Base-by-base conservation (phyloP, 2,113 vertebrate species). In the Salvelinus fontinalis region DNA sequence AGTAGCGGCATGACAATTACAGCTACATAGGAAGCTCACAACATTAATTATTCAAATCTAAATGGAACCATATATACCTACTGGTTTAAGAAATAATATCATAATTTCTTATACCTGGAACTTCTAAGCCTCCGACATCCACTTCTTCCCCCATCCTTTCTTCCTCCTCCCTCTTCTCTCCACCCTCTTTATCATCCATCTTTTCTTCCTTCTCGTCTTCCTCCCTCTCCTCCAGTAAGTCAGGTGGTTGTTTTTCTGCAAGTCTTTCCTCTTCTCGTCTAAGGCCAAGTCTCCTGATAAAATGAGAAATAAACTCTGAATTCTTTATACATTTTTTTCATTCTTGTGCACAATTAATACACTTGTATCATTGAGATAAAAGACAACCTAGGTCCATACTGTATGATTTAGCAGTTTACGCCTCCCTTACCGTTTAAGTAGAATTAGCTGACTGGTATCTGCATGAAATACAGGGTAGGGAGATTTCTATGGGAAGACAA, bases 91-190 rank as follows among this genome's bases (percentile, higher is more conserved):
- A 22, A 64, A 64, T 11, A 64, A 22, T 11, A 12, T 26, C 60
- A 54, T 54, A 18, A 54, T 34, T 1, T 62, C 51, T 76, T 75
- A 31, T 13, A 97, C 97, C 97, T 92, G 95, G 95, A 81, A 92
- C 74, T 0, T 79, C 76, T 69, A 85, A 85, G 84, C 84, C 86
- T 1, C 83, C 84, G 62, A 92, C 29, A 4, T 93, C 94, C 81
- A 91, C 87, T 81, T 92, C 92, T 27, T 49, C 91, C 62, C 89
- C 93, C 70, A 71, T 83, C 24, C 83, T 88, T 81, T 92, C 92
- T 27, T 89, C 14, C 31, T 73, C 27, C 26, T 71, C 27, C 31
- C 24, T 16, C 70, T 29, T 29, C 18, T 80, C 76, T 20, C 75
- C 67, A 20, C 54, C 71, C 8, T 75, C 59, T 24, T 84, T 85